Evolutionary conservation across 2,113 vertebrate genomes (phyloP), one percentile per base, ranked within the genome.

Genomic region (Epinephelus fuscoguttatus): DNA sequence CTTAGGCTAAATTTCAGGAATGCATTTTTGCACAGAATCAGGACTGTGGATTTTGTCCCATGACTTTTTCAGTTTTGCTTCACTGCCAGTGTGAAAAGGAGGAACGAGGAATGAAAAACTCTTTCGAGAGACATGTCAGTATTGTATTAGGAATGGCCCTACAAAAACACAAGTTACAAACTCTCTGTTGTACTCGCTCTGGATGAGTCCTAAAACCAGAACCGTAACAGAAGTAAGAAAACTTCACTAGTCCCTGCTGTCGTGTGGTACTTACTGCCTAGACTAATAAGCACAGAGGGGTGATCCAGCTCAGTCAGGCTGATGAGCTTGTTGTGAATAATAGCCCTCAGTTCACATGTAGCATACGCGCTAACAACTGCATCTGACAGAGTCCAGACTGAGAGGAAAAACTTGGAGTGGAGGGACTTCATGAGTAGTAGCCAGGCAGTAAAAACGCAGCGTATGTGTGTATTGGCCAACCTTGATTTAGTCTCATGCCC

Each of bases 271-370:
- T 68, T 57, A 71, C n/a, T 78, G 81, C 76, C 70, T 40, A 40
- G 52, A 85, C 80, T 84, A 87, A 85, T 72, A 87, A 76, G 45
- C 79, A 75, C 47, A n/a, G 71, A 77, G 63, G 3, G 75, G 77
- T 70, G 86, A 82, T 87, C 84, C 88, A 90, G 45, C 42, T 14
- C 74, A 47, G 72, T 72, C 60, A 19, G 33, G 77, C 11, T 71
- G 80, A 86, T 81, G 89, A 86, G 78, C 63, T 72, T 88, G 68
- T 75, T 85, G 72, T 84, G 86, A 85, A 84, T 88, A 83, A 84
- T 25, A 74, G 67, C 55, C 77, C 47, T 62, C 57, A 69, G 67
- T 74, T 71, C 52, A 56, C 70, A 64, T 84, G 78, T 73, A 84
- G 75, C 63, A 73, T 66, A 60, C 0, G 3, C 53, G 80, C 84